These are phyloP conservation scores for Caenorhabditis remanei DNA, from an alignment of 1,140 invertebrate species.

Conservation along the genomic window DNA sequence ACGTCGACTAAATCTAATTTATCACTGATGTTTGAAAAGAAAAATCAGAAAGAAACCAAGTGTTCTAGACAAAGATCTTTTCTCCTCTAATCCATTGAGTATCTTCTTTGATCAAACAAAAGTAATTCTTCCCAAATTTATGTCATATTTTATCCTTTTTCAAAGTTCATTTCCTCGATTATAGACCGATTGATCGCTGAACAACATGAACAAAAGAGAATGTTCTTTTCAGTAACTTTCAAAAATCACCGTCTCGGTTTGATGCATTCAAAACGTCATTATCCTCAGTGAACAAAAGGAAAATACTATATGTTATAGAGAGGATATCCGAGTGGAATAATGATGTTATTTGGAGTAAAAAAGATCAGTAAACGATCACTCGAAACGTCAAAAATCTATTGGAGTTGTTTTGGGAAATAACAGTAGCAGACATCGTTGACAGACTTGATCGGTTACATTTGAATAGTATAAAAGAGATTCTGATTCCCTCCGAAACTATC, in stretches of 20 bases:
- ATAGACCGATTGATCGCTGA: not conserved
- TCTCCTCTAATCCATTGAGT: no score
- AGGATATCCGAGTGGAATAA: not conserved
- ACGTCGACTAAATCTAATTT: no score
- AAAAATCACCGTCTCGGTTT: not conserved
- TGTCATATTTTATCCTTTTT: not conserved
- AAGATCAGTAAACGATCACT: not conserved
- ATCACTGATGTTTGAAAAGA: no score
- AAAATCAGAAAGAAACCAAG: no score
- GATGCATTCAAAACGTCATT: not conserved
- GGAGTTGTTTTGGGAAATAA: not conserved
- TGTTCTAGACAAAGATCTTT: no score
- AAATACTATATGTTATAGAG: not conserved
- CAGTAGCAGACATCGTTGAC: not conserved
- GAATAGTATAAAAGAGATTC: conserved; percentile 8
- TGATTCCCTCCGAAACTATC: not conserved
- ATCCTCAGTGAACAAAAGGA: not conserved
- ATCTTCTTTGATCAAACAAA: no score
- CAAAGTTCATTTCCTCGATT: not conserved
- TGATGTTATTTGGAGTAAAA: not conserved
- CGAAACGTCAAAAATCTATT: conserved; percentile 21
- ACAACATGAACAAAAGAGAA: not conserved
- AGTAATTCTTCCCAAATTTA: not conserved
- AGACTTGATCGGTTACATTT: not conserved
- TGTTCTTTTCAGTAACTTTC: conserved; percentile 3